A percentile compares a stretch with the other conserved stretches of the same genome.
These are phyloP conservation scores for Polia nebulosa DNA, from an alignment of 2,888 invertebrate genomes.

Conservation along the genomic window DNA sequence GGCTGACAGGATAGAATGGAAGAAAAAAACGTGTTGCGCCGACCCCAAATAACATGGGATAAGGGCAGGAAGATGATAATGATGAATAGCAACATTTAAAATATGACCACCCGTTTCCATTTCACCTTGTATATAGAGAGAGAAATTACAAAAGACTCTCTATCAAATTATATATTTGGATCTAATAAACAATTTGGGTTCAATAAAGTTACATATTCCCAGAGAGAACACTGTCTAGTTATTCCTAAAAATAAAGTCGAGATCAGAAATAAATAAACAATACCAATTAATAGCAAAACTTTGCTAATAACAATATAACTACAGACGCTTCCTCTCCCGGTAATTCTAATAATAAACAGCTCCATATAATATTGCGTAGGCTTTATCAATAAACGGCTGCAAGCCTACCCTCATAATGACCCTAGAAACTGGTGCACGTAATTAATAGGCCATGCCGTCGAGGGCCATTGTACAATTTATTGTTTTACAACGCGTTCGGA, in stretches of 20 bases:
- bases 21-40: too few species aligned
- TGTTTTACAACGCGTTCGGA: slow-evolving; percentile 88
- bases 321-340: not conserved
- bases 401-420: slow-evolving; percentile 67
- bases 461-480: slow-evolving; percentile 88
- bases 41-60: too few species aligned
- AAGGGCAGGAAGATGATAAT: too few species aligned
- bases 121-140: not conserved
- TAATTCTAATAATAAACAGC: slow-evolving; percentile 45
- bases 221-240: not conserved
- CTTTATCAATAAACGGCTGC: slow-evolving; percentile 65
- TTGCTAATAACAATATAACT: slow-evolving; percentile 19
- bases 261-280: not conserved
- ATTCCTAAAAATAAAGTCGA: slow-evolving; percentile 1
- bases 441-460: slow-evolving; percentile 86
- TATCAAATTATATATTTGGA: not conserved
- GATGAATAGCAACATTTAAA: too few species aligned
- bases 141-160: not conserved
- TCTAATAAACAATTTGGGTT: not conserved
- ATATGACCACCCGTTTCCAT: too few species aligned
- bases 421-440: slow-evolving; percentile 80
- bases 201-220: not conserved
- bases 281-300: slow-evolving; percentile 3
- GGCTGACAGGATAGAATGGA: too few species aligned
- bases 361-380: slow-evolving; percentile 40